Base-by-base conservation (phyloP, 2,888 invertebrate genomes). In the Drosophila austrosaltans region DNA sequence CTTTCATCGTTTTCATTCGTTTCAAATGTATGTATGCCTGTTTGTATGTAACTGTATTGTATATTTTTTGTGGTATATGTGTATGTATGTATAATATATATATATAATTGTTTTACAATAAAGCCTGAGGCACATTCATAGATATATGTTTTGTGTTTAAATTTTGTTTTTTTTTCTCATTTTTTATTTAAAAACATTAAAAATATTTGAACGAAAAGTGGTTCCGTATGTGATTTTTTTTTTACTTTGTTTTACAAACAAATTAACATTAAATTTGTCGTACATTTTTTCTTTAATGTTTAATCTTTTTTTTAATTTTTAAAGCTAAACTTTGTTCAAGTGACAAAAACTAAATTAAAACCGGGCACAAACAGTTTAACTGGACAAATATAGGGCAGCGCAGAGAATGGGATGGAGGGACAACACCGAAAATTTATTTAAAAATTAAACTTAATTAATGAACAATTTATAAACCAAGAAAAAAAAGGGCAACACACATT, bases 71-170 rank as follows among this genome's bases (percentile, higher is more conserved):
- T 69, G 69, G 54, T 25, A 25, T 10, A 48, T 10, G 22, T 48
- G 3, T 44, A 20, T 44, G 7, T 69, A 36, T 62, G 8, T 36
- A 71, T 72, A 54, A 71, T 72, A 54, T 72, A 65, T 57, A 69
- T 73, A 76, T 87, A 79, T 85, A 88, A 78, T 89, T 88, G 82
- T 90, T 89, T 88, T 89, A 89, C 89, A 91, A 89, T 78, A 87
- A 73, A 90, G 90, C 90, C 91, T 90, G 90, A 90, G 90, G 90
- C 91, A 90, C 90, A 83, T 85, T 77, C 73, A 48, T 48, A 48
- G 22, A 48, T 48, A 48, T 48, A 79, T 77, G 68, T 20, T 66
- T 72, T 70, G 39, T 40, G 59, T 71, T 67, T 61, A 53, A 48
- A 28, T 53, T 53, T 62, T 1, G 10, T 36, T 36, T 36, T 36